Evolutionary conservation across 2,113 vertebrate species (phyloP).

Genomic region (Nothocercus julius): DNA sequence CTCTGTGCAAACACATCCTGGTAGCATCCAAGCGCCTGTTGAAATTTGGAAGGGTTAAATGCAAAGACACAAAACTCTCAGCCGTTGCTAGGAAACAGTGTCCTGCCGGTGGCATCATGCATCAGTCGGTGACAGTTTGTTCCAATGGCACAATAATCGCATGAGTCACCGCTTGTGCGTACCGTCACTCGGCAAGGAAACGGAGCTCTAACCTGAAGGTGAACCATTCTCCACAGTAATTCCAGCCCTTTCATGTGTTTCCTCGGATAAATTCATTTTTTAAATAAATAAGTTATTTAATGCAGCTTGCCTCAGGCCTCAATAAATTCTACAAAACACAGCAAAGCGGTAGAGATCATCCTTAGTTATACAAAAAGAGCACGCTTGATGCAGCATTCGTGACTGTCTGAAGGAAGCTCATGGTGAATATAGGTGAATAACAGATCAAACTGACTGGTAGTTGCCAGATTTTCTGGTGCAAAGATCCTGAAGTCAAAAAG

Average conservation of each 20-base stretch:
- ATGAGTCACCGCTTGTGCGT: background rate
- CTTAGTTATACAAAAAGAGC: background rate
- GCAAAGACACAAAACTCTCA: background rate
- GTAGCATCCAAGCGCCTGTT: background rate
- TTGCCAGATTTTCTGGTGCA: background rate
- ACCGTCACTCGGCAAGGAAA: background rate
- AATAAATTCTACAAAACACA: background rate
- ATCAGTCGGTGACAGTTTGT: constrained; percentile 5
- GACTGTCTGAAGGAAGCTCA: background rate
- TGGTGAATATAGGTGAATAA: fast-evolving
- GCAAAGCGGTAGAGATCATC: background rate
- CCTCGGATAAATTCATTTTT: background rate
- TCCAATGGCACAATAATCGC: background rate
- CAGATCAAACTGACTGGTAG: background rate
- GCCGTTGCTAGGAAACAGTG: constrained; percentile 52
- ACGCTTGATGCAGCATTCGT: background rate
- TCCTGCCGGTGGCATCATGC: background rate
- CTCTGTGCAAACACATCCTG: background rate
- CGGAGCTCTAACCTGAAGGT: background rate
- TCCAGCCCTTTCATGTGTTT: background rate
- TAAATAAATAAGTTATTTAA: background rate
- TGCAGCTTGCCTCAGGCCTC: background rate
- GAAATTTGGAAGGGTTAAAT: constrained; percentile 20
- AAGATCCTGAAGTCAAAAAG: background rate
- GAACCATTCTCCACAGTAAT: background rate